These are phyloP conservation scores for Steromphala cineraria DNA, from an alignment of 2,888 invertebrate species.

Conservation along the genomic window DNA sequence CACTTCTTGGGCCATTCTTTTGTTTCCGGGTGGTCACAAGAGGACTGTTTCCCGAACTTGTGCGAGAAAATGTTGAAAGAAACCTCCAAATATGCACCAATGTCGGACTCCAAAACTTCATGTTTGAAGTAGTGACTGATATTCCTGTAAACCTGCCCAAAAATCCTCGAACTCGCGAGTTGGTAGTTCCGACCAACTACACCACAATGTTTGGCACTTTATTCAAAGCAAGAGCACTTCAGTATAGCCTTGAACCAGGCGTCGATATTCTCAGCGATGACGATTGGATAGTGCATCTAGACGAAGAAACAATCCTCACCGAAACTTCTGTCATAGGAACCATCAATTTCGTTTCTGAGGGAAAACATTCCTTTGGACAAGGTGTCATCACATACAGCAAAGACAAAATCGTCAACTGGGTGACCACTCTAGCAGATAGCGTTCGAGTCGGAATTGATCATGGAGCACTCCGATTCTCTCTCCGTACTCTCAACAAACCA, in stretches of 20 bases:
- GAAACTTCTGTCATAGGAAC: slow-evolving; percentile 66
- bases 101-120: slow-evolving; percentile 51
- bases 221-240: slow-evolving; percentile 65
- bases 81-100: slow-evolving; percentile 52
- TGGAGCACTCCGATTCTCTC: slow-evolving; percentile 51
- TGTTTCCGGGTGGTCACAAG: slow-evolving; percentile 57
- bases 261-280: slow-evolving; percentile 59
- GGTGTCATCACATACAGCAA: slow-evolving; percentile 64
- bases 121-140: slow-evolving; percentile 57
- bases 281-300: slow-evolving; percentile 69
- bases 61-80: slow-evolving; percentile 32
- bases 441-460: slow-evolving; percentile 60
- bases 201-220: slow-evolving; percentile 48
- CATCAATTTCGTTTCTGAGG: slow-evolving; percentile 64
- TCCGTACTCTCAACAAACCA: slow-evolving; percentile 53
- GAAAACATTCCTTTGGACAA: slow-evolving; percentile 61
- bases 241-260: slow-evolving; percentile 56
- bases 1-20: slow-evolving; percentile 56
- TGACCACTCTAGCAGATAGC: slow-evolving; percentile 57
- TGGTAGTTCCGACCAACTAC: slow-evolving; percentile 60
- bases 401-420: slow-evolving; percentile 59
- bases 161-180: slow-evolving; percentile 41
- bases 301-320: slow-evolving; percentile 67
- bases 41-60: slow-evolving; percentile 51
- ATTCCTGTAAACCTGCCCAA: slow-evolving; percentile 31